Evolutionary conservation across 2,888 invertebrate genomes (phyloP).

Genomic region (Palloptera scutellata): DNA sequence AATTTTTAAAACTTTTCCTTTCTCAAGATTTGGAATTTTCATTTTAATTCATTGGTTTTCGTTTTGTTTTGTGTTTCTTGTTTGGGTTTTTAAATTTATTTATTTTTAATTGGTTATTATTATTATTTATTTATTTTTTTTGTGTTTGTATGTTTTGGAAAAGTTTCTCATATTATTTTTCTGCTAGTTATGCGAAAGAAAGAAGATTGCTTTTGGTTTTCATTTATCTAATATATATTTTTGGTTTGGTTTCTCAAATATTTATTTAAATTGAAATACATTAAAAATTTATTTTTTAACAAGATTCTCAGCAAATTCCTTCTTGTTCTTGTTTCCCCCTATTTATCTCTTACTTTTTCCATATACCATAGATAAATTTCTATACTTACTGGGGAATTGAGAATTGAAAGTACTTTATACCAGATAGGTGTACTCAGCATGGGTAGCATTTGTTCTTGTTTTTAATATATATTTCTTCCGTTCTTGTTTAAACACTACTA

Average conservation of each 20-base stretch:
- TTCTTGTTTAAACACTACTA: slow-evolving; percentile 47
- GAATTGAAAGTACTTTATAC: too few relatives aligned
- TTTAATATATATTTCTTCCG: not conserved
- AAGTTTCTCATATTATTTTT: too few relatives aligned
- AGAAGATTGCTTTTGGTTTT: not conserved
- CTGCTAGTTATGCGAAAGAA: not conserved
- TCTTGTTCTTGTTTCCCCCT: too few relatives aligned
- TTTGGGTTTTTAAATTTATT: slow-evolving; percentile 27
- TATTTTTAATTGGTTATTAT: slow-evolving; percentile 9
- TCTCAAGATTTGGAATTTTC: slow-evolving; percentile 5
- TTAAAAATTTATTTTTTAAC: too few relatives aligned
- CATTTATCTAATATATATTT: not conserved
- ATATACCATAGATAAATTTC: too few relatives aligned
- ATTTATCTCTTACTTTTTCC: too few relatives aligned
- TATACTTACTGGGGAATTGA: too few relatives aligned
- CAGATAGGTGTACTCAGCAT: too few relatives aligned
- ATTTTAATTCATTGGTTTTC: not conserved
- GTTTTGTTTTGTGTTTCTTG: not conserved
- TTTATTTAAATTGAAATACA: too few relatives aligned
- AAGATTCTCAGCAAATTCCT: too few relatives aligned
- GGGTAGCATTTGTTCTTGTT: too few relatives aligned
- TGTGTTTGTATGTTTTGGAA: slow-evolving; percentile 20
- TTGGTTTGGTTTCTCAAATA: slow-evolving; percentile 29
- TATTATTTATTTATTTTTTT: slow-evolving; percentile 31
- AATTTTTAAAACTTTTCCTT: slow-evolving; percentile 13